Evolutionary conservation across 2,797 vertebrate species (phyloP).

Genomic region (Enteromius viviparus): DNA sequence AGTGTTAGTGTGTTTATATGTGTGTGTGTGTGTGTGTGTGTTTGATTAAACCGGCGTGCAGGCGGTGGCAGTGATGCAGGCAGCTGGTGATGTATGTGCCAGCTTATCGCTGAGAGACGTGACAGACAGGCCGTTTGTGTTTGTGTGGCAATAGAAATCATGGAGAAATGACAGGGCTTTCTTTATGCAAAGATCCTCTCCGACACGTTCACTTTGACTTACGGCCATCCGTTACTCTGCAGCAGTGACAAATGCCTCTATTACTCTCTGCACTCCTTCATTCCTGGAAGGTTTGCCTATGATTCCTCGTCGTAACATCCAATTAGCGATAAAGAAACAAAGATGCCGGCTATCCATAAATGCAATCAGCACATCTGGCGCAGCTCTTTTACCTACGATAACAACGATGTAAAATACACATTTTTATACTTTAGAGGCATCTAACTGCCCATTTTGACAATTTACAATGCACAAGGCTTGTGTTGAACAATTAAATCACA

Average conservation of each 20-base stretch:
- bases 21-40: constrained; percentile 52
- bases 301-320: constrained; percentile 38
- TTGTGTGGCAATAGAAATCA: constrained; percentile 51
- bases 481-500: constrained; percentile 39
- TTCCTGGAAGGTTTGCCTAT: constrained; percentile 18
- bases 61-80: constrained; percentile 42
- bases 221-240: constrained; percentile 28
- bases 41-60: constrained; percentile 40
- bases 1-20: constrained; percentile 29
- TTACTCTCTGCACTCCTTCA: constrained; percentile 38
- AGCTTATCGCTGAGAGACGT: constrained; percentile 48
- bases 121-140: constrained; percentile 53
- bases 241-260: constrained; percentile 43
- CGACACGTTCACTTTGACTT: constrained; percentile 37
- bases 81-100: constrained; percentile 59
- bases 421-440: constrained; percentile 43
- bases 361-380: constrained; percentile 41
- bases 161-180: constrained; percentile 45
- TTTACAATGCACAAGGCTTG: constrained; percentile 28
- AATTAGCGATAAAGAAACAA: constrained; percentile 49
- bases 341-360: constrained; percentile 41
- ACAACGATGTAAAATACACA: constrained; percentile 29
- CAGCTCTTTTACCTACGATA: constrained; percentile 6
- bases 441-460: constrained; percentile 40
- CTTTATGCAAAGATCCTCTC: constrained; percentile 45